Base-by-base conservation (phyloP, 2,888 invertebrate species). In the Mythimna pallens region DNA sequence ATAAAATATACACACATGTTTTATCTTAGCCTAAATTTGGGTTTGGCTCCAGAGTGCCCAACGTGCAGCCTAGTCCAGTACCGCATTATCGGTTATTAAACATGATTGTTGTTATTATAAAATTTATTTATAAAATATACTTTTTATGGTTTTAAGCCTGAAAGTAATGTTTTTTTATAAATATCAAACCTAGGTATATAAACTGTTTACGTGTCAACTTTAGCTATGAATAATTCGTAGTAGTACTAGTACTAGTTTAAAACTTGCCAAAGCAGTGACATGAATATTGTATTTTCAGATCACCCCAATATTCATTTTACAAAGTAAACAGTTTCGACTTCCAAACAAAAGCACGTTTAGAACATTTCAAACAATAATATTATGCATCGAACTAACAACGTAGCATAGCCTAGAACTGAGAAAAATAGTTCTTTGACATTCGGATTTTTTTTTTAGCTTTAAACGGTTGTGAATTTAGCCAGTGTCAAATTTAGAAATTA, bases 291-390 rank as follows among this genome's bases (percentile, higher is more conserved):
- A 70, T 82, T 70, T 73, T 70, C 43, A 64, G 34, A 65, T 54
- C 72, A 40, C 25, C 57, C 36, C 40, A 64, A 69, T 59, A 43
- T 25, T 25, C 17, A 59, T 68, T 83, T 73, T 70, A 55, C 68
- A 57, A 59, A 59, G 67, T 79, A 79, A 82, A 83, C 70, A 82
- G 25, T 62, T 59, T 79, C n/a, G 9, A 25, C 43, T 2, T 52
- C 62, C 12, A 43, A 72, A 67, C 70, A 70, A 68, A 70, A 82
- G 61, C 80, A 80, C 80, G 67, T 83, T 65, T 36, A 43, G 12
- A 61, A 71, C 63, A 25, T 70, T 70, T 43, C 43, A 50, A 67
- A 67, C 64, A 73, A 73, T 74, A 79, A 59, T 70, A 70, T 82
- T 67, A 70, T 70, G 57, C 73, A 73, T 54, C 34, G 50, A 62